Evolutionary conservation across 2,888 invertebrate species (phyloP), one percentile per base, ranked within the genome.

Genomic region (Imbricaverruca yamaguchii): DNA sequence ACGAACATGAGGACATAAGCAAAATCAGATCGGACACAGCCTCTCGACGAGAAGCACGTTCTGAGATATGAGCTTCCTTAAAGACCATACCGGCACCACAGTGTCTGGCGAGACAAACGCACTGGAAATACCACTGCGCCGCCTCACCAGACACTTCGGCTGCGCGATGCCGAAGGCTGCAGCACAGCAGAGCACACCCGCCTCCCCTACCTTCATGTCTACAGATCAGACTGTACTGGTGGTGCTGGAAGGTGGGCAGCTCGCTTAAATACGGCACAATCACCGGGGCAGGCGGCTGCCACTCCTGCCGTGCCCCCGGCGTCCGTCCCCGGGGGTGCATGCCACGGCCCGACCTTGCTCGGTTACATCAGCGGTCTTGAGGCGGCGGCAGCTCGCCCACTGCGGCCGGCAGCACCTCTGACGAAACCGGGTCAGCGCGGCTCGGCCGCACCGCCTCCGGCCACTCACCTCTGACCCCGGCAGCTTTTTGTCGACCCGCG

Each of bases 141-240:
- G 59, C 59, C 11, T 59, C 15, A 59, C 7, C 59, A 59, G 7
- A 59, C 59, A 59, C 7, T 15, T 59, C 11, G 15, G 15, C 11
- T 15, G 12, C 59, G 11, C 0, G 11, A 59, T 59, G 1, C 15
- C 1, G 59, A 2, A 59, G 7, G 15, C 7, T 15, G 15, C 7
- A 15, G 15, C 59, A 13, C 59, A 11, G 15, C 12, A 59, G 59
- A 59, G 59, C 59, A 39, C 59, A 15, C 7, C 15, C 59, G 15
- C 59, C 53, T 12, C 15, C 18, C 65, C 74, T 74, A 74, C 74
- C 74, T 74, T 74, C 74, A 74, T 74, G 69, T 9, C 18, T 53
- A 25, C 12, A 13, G 18, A 69, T 7, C 15, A 0, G 39, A 7
- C n/a, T 39, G 1, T 7, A 53, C 69, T 69, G 69, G 18, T 53